Evolutionary conservation across 2,797 vertebrate genomes (phyloP), one percentile per base, ranked within the genome.

Genomic region (Cheirogaleus major): DNA sequence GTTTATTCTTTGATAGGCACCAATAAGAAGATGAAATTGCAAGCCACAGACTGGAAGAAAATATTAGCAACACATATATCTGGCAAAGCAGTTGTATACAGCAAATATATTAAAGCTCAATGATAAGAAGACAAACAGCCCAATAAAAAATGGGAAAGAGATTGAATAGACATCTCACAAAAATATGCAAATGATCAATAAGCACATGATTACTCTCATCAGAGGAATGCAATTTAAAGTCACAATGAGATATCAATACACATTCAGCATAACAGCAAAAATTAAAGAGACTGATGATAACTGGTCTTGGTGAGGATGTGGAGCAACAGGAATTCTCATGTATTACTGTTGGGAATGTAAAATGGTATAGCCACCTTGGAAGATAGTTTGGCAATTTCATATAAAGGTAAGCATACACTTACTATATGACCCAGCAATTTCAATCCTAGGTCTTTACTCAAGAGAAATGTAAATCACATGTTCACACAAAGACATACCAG

Each of bases 111-210:
- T 82, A 81, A 35, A 69, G 57, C 70, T 38, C 41, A 94, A 15
- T 25, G 72, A 72, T 38, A 92, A 87, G 41, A 94, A 75, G 35
- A 78, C 50, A 59, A 82, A 95, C 7, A n/a, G 61, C n/a, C 20
- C 35, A 83, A 59, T 61, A 79, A 72, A 82, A 89, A 79, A 35
- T n/a, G 38, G 55, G 59, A 50, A 86, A 73, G 48, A 67, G 50
- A 93, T 76, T 38, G 2, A 93, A 70, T 13, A 95, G 38, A 78
- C 32, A 48, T 59, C 72, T 87, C 35, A 89, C 27, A 52, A 69
- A 96, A 89, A 63, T 70, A 48, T 92, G 90, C 59, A 90, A 93
- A 86, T 61, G 41, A 48, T 76, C n/a, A 78, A 78, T 65, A 94
- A 86, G n/a, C 63, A 80, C 27, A 70, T 83, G 55, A 75, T 85